Conservation (phyloP, 2,113 vertebrate genomes). For the Cololabis saira region DNA sequence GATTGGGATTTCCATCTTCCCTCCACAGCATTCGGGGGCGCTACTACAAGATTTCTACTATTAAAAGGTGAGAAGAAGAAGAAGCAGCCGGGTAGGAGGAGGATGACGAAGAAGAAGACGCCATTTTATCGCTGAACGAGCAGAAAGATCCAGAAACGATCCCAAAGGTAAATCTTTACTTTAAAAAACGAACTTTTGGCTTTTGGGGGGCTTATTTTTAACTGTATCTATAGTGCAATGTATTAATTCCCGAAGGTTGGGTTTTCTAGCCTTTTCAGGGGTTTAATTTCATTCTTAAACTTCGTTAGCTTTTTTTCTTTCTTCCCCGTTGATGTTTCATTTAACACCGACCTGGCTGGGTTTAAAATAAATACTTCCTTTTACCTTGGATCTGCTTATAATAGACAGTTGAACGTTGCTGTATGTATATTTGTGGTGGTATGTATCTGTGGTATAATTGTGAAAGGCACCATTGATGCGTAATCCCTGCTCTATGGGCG, state of each 20-base stretch:
- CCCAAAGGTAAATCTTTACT: constrained; percentile 45
- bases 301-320: neutral
- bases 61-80: neutral
- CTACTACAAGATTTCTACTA: rapidly evolving
- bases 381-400: too few species aligned
- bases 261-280: neutral
- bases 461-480: neutral
- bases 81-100: neutral
- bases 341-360: too few species aligned
- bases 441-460: too few species aligned
- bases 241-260: neutral
- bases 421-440: too few species aligned
- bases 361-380: too few species aligned
- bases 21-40: neutral
- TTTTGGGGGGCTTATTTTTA: neutral
- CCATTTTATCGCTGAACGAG: constrained; percentile 75
- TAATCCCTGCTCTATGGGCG: neutral
- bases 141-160: constrained; percentile 51
- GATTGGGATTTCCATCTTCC: too few species aligned
- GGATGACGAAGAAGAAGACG: constrained; percentile 50
- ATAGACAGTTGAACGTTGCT: too few species aligned
- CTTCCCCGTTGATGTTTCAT: too few species aligned
- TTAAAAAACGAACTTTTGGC: too few species aligned
- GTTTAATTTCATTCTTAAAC: constrained; percentile 2
- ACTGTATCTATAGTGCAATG: neutral